Evolutionary conservation across 53 echinoderm and acorn worm genomes (phyloP).

Genomic region (Pentamera pediparva): DNA sequence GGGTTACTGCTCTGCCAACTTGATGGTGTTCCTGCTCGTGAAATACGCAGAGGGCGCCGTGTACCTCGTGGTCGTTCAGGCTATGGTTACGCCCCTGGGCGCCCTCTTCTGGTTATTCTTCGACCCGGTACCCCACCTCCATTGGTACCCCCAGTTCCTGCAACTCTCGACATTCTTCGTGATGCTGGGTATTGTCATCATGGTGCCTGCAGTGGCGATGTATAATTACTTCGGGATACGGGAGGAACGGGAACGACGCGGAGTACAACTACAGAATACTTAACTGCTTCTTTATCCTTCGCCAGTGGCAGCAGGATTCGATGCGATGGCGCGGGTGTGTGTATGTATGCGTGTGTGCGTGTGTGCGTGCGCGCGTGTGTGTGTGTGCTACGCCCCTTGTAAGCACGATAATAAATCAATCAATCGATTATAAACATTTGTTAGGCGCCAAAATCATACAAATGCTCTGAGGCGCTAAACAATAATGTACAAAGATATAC

Average conservation of each 20-base stretch:
- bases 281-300: no score
- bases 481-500: no score
- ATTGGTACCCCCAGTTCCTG: slow-evolving; percentile 73
- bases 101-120: slow-evolving; percentile 87
- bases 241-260: slow-evolving; percentile 36
- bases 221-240: slow-evolving; percentile 74
- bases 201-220: slow-evolving; percentile 83
- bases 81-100: slow-evolving; percentile 75
- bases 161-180: slow-evolving; percentile 63
- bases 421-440: no score
- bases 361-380: no score
- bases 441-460: no score
- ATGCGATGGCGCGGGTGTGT: no score
- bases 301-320: no score
- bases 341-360: no score
- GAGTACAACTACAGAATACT: no score
- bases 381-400: no score
- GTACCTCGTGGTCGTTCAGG: slow-evolving; percentile 80
- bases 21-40: slow-evolving; percentile 79
- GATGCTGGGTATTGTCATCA: slow-evolving; percentile 54
- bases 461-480: no score
- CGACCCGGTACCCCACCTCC: slow-evolving; percentile 47
- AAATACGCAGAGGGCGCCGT: slow-evolving; percentile 91
- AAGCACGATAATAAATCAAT: no score
- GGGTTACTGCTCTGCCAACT: slow-evolving; percentile 68